Evolutionary conservation across 2,888 invertebrate genomes (phyloP), one percentile per base, ranked within the genome.

Genomic region (Plemyria rubiginata): DNA sequence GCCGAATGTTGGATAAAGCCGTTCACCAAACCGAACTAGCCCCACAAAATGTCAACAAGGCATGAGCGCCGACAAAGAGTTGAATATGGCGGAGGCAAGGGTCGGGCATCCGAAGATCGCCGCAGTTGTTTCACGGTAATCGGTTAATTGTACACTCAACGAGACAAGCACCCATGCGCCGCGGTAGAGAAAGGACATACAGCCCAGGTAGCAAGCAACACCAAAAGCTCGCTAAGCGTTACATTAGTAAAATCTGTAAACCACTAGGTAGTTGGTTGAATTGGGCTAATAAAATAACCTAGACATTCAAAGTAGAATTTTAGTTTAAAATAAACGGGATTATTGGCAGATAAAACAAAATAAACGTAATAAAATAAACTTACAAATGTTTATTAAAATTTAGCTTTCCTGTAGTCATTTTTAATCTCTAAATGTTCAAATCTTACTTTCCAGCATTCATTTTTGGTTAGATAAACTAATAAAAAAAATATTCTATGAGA

Each of bases 31-130:
- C 22, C 22, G 36, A 13, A n/a, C 28, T 52, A 56, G 88, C 88
- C 79, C 85, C 83, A 87, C 89, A 88, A 91, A 90, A 92, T 91
- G 92, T 92, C 91, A 91, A 84, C 88, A 81, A 82, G 84, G 75
- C 78, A 56, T 38, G 59, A 59, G 63, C 64, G 68, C 89, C 90
- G 90, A 90, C 91, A 90, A 91, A 90, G 88, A 54, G 53, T 52
- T 60, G 60, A 60, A 60, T 61, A 65, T 58, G 60, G 61, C 48
- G 54, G 66, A 68, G 70, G 69, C 73, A 70, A 73, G 68, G 78
- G 74, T 78, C 79, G 79, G 78, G 84, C 77, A 85, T 86, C 72
- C 72, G 77, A 66, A 81, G 83, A 75, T 75, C 77, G 85, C 85
- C 80, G 82, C 82, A 83, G 80, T 85, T 83, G 81, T 84, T 86